phyloP scores from a whole-genome alignment of 1,140 invertebrate species.

The Calephelis nemesis region DNA sequence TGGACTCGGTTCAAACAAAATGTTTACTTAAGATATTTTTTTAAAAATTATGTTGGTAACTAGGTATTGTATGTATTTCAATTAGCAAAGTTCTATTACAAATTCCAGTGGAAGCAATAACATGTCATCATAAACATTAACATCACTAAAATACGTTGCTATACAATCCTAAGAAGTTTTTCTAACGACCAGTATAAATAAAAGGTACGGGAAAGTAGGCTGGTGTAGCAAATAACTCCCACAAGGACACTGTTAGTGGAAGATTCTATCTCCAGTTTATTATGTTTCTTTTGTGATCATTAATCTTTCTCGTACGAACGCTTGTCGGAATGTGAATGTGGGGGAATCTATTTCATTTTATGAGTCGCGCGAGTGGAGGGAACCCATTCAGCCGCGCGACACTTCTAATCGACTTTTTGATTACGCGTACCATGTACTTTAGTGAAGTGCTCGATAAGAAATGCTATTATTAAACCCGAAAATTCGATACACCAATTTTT shows the following conservation, averaged over 20 bases:
- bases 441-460: constrained; percentile 46
- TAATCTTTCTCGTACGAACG: constrained; percentile 79
- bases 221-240: constrained; percentile 72
- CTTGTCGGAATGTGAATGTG: constrained; percentile 79
- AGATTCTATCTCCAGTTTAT: constrained; percentile 78
- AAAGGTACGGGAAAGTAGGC: constrained; percentile 66
- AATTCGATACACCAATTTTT: constrained; percentile 10
- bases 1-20: too few species aligned
- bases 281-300: constrained; percentile 79
- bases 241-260: constrained; percentile 77
- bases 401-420: constrained; percentile 79
- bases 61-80: too few species aligned
- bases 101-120: too few species aligned
- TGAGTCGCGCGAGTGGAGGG: constrained; percentile 71
- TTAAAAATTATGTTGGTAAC: too few species aligned
- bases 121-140: too few species aligned
- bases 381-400: constrained; percentile 72
- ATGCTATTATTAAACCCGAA: constrained; percentile 29
- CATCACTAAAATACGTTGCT: too few species aligned
- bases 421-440: constrained; percentile 64
- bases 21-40: too few species aligned
- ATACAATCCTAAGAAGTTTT: constrained; percentile 21
- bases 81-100: too few species aligned
- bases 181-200: constrained; percentile 51
- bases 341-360: constrained; percentile 79